Conservation (phyloP, 2,888 invertebrate genomes). For the Drosophila subsilvestris region DNA sequence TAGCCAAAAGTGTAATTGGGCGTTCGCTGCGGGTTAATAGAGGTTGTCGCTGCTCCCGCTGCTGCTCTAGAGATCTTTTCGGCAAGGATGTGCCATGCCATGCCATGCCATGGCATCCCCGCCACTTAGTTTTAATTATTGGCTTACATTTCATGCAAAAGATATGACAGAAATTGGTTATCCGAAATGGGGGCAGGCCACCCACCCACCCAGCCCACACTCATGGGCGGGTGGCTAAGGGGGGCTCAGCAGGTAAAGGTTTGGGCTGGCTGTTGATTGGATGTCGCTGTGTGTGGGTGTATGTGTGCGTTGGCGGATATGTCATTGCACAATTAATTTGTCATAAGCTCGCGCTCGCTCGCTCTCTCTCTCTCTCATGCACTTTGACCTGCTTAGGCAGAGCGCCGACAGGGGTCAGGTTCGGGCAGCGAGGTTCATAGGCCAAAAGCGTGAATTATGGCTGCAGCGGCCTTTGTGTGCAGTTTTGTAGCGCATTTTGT, state of each 20-base stretch:
- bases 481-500: too few species aligned
- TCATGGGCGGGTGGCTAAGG: too few species aligned
- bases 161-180: slow-evolving; percentile 46
- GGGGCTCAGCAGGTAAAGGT: too few species aligned
- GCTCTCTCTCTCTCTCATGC: not conserved
- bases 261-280: not conserved
- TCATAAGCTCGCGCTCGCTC: not conserved
- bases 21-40: slow-evolving; percentile 72
- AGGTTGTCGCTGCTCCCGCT: slow-evolving; percentile 64
- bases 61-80: slow-evolving; percentile 48
- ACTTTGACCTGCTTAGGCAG: not conserved
- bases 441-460: not conserved
- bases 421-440: not conserved
- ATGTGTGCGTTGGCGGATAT: not conserved
- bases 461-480: too few species aligned
- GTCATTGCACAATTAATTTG: not conserved
- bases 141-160: slow-evolving; percentile 62
- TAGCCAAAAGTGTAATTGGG: slow-evolving; percentile 76
- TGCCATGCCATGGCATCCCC: slow-evolving; percentile 26
- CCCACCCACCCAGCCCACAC: too few species aligned
- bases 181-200: slow-evolving; percentile 25
- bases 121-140: slow-evolving; percentile 78
- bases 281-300: too few species aligned
- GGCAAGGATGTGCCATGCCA: slow-evolving; percentile 48
- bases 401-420: not conserved